Percentiles rank a stretch among this genome's conserved stretches.
Conservation (phyloP, 2,797 vertebrate genomes). For the Lutjanus campechanus region DNA sequence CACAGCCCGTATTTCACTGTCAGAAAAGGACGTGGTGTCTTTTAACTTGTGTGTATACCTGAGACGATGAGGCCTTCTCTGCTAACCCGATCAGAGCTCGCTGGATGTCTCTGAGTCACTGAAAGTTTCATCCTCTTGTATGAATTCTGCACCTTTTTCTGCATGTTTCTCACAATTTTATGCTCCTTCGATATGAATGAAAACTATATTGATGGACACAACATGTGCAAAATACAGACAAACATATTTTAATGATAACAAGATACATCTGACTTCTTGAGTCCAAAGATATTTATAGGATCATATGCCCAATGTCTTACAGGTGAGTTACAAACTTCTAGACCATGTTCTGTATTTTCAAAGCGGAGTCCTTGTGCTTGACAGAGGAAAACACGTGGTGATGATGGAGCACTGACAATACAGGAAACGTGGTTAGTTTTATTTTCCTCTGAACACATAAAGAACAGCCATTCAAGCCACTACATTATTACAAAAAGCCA, state of each 20-base stretch:
- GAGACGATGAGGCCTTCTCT: constrained; percentile 61
- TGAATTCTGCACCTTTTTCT: neutral
- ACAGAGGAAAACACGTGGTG: constrained; percentile 56
- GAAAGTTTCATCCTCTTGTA: neutral
- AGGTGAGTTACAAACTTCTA: constrained; percentile 69
- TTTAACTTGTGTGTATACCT: constrained; percentile 70
- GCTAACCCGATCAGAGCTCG: constrained; percentile 32
- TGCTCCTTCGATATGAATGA: neutral
- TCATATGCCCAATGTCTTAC: constrained; percentile 70
- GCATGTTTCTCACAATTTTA: neutral
- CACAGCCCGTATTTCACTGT: constrained; percentile 71
- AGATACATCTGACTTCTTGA: constrained; percentile 78
- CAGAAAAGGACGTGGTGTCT: constrained; percentile 73
- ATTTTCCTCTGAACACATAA: constrained; percentile 74
- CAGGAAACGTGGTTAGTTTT: constrained; percentile 73
- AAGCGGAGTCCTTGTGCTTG: constrained; percentile 65
- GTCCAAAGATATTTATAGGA: constrained; percentile 70
- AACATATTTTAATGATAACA: constrained; percentile 83
- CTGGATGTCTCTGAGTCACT: constrained; percentile 18
- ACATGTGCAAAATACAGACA: constrained; percentile 76
- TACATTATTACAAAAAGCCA: constrained; percentile 79
- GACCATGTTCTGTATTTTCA: constrained; percentile 61
- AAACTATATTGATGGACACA: constrained; percentile 58
- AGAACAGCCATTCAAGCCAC: constrained; percentile 77
- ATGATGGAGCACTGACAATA: constrained; percentile 63